Base-by-base conservation (phyloP, 1,140 invertebrate species). In the Mercenaria mercenaria region DNA sequence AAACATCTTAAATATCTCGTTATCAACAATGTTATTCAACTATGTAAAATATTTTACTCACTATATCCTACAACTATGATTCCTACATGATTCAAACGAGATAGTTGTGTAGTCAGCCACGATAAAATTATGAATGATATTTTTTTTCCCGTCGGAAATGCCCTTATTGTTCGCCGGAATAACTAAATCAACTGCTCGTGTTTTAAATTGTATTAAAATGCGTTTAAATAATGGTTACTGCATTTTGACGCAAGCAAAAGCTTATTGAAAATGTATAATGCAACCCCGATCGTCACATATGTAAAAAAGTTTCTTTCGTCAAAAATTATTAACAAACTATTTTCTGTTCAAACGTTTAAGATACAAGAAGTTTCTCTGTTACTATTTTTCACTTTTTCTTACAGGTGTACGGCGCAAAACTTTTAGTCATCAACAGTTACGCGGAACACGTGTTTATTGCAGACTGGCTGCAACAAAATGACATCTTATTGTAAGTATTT, bases 401-500 rank as follows among this genome's bases (percentile, higher is more conserved):
- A 34, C 67, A 85, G 83, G 76, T 47, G 10, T 39, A 74, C 26
- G 83, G 83, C 1, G 3, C 83, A 1, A 50, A 34, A 15, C 50
- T 85, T 6, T 1, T 85, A 56, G 67, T 72, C 2, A 67, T 72
- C n/a, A 85, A 85, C 67, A 52, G 18, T 29, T 39, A 52, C 20
- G 0, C 29, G 20, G 83, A 85, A 34, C 61, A 85, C n/a, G 1
- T 34, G 69, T 50, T 85, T n/a, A 74, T 87, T 20, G 41, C 23
- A 1, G 20, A 10, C 11, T 80, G 59, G 47, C 74, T 69, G 8
- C 18, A 34, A 59, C 23, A 76, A 29, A 76, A 83, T 47, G 52
- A 67, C 39, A 59, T 76, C 10, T 20, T 90, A 67, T 83, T 79
- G 69, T 74, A 59, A 50, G 76, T 72, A 59, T 10, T 47, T 15